Conservation (phyloP, 2,888 invertebrate species). For the Eupithecia pulchellata region DNA sequence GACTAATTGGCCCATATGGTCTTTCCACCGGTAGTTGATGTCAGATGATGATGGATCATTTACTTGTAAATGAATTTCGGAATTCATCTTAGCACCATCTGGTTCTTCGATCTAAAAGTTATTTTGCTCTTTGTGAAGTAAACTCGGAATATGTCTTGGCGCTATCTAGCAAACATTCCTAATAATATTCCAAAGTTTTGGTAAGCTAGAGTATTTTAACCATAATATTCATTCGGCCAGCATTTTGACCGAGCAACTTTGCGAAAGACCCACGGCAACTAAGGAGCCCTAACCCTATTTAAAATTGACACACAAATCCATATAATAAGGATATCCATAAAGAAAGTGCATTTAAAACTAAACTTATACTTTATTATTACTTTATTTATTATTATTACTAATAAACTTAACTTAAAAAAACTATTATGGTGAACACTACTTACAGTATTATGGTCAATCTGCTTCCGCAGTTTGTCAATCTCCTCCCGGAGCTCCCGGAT, state of each 20-base stretch:
- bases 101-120: background rate
- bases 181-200: background rate
- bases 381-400: too few relatives aligned
- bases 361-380: too few relatives aligned
- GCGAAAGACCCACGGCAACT: background rate
- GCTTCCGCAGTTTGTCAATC: conserved; percentile 91
- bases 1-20: background rate
- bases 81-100: too few relatives aligned
- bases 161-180: background rate
- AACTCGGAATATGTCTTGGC: background rate
- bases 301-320: background rate
- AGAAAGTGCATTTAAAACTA: background rate
- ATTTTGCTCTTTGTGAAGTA: background rate
- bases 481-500: conserved; percentile 94
- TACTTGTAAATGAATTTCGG: too few relatives aligned
- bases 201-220: background rate
- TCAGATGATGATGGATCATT: background rate
- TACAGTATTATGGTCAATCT: conserved; percentile 89
- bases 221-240: background rate
- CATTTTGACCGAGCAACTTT: background rate
- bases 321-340: background rate
- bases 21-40: background rate
- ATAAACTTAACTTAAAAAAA: too few relatives aligned
- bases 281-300: background rate
- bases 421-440: too few relatives aligned